These are phyloP conservation scores for Notocelia uddmanniana DNA, from an alignment of 2,888 invertebrate species.

Conservation along the genomic window DNA sequence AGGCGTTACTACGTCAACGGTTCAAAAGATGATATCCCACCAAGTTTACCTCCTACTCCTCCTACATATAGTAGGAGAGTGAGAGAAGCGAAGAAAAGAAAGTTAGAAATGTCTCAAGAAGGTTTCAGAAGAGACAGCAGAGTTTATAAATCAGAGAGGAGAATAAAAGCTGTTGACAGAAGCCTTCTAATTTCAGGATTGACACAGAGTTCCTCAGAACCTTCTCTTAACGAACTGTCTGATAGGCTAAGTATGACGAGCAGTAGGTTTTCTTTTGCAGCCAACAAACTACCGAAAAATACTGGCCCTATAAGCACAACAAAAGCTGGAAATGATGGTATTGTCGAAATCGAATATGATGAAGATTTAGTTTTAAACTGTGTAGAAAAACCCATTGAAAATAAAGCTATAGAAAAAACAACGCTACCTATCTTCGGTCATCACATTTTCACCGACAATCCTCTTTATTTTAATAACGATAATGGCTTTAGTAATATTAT, in stretches of 20 bases:
- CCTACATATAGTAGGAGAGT: conserved; percentile 80
- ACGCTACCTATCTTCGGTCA: conserved; percentile 82
- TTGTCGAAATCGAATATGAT: conserved; percentile 86
- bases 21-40: conserved; percentile 69
- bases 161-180: conserved; percentile 67
- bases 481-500: conserved; percentile 68
- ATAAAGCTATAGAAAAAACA: conserved; percentile 68
- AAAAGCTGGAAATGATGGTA: conserved; percentile 77
- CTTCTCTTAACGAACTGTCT: conserved; percentile 73
- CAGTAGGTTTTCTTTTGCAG: conserved; percentile 66
- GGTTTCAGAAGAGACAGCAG: conserved; percentile 70
- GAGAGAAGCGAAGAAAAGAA: conserved; percentile 80
- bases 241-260: conserved; percentile 69
- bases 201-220: conserved; percentile 77
- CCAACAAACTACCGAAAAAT: conserved; percentile 57
- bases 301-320: conserved; percentile 71
- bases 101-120: conserved; percentile 78
- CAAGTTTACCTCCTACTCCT: conserved; percentile 75
- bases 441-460: conserved; percentile 80
- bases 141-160: conserved; percentile 77
- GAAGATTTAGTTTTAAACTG: conserved; percentile 76
- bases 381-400: conserved; percentile 69
- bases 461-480: conserved; percentile 80
- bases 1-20: conserved; percentile 65
- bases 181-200: conserved; percentile 62